Evolutionary conservation across 1,140 invertebrate genomes (phyloP), one percentile per base, ranked within the genome.

Genomic region (Mamestra configurata): DNA sequence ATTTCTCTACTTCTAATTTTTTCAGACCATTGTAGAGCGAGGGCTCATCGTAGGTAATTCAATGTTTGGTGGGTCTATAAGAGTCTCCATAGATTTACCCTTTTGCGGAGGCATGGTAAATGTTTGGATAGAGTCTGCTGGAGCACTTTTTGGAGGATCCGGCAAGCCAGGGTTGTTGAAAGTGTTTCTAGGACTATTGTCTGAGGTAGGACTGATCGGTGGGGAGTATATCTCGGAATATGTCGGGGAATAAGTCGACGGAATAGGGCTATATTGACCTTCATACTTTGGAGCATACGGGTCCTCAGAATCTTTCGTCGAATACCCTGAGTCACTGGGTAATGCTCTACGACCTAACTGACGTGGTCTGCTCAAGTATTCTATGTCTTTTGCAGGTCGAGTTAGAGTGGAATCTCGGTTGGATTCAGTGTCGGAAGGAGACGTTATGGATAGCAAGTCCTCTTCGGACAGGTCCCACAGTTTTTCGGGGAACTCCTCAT

Each of bases 401-500:
- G 95, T 95, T 27, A 95, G 79, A 40, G 94, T 95, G 0, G 92
- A 94, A 75, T 90, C 93, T 89, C 94, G 90, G 86, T 95, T 96
- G 84, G 95, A 96, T 83, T 96, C 95, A 77, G 96, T 95, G 89
- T 96, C 96, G 82, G 96, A 96, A 37, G 95, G 96, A 18, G 95
- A 95, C 22, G 95, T 96, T 51, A 95, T 88, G 18, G 96, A 96
- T 71, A 95, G 93, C 10, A 96, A 94, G 84, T 97, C 96, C 90
- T 96, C 96, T 85, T 97, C 96, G 72, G 96, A 96, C 64, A 97
- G 90, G 92, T 98, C 97, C 96, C 97, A 97, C 68, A 96, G 96
- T 94, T 98, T 98, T 72, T 97, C 96, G 83, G 97, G 97, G 93
- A 98, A 98, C 78, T 98, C 97, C 81, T 96, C 95, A 80, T 97